phyloP scores from a whole-genome alignment of 2,113 vertebrate species.

The Cynocephalus volans region DNA sequence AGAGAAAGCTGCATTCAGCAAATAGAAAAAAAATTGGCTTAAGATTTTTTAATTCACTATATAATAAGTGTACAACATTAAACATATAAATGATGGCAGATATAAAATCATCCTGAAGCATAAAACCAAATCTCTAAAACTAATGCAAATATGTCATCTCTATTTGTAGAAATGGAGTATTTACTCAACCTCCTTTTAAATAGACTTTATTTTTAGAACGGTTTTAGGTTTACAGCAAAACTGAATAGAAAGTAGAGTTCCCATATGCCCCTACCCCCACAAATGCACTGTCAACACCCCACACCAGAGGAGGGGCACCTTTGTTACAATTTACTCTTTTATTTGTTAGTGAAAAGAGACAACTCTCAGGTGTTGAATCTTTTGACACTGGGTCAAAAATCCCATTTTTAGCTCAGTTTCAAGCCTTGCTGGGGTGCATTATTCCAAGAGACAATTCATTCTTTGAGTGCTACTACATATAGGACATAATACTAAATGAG shows the following conservation, averaged over 20 bases:
- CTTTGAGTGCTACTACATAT: constrained; percentile 73
- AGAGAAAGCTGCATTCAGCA: constrained; percentile 45
- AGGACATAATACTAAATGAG: constrained; percentile 72
- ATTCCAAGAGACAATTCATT: constrained; percentile 79
- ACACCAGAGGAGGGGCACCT: no score
- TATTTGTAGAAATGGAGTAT: neutral
- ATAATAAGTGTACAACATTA: neutral
- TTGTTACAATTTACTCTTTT: neutral
- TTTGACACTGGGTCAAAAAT: neutral
- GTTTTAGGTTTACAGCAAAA: constrained; percentile 1
- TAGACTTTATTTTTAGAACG: constrained; percentile 13
- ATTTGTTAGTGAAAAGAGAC: constrained; percentile 40
- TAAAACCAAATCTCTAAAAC: constrained; percentile 58
- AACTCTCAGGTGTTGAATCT: neutral
- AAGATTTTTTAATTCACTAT: constrained; percentile 60
- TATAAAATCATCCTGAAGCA: constrained; percentile 13
- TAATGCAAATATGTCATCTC: neutral
- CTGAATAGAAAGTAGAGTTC: neutral
- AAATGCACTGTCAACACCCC: neutral
- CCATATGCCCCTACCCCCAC: neutral
- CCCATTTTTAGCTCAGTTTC: constrained; percentile 12
- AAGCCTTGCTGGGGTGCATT: neutral
- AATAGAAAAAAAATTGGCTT: constrained; percentile 4
- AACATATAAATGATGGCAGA: neutral
- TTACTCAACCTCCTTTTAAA: neutral